These are phyloP conservation scores for Cremastinae sp. DNA, from an alignment of 2,888 invertebrate species.

Conservation along the genomic window DNA sequence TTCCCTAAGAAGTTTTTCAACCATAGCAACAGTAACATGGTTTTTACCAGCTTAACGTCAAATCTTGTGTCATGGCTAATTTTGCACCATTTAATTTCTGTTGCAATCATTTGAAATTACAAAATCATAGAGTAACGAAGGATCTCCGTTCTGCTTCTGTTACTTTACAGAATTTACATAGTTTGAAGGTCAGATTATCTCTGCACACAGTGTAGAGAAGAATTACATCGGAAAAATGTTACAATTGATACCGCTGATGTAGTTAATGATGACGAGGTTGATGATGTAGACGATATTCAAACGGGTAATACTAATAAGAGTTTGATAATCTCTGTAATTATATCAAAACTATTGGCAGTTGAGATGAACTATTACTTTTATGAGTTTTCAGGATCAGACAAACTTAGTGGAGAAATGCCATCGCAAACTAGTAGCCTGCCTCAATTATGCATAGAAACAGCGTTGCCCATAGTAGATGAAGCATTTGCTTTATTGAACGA, in stretches of 20 bases:
- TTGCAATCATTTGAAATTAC: conserved; percentile 21
- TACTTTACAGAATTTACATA: conserved; percentile 19
- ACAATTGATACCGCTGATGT: conserved; percentile 24
- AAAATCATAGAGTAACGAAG: conserved; percentile 22
- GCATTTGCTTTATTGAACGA: conserved; percentile 44
- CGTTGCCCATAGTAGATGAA: conserved; percentile 38
- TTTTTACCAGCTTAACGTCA: conserved; percentile 13
- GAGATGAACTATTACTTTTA: conserved; percentile 10
- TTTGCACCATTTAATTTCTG: conserved; percentile 28
- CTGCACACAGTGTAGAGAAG: conserved; percentile 32
- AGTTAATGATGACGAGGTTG: conserved; percentile 15
- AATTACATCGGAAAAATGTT: conserved; percentile 9
- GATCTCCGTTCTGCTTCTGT: conserved; percentile 30
- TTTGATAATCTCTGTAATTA: conserved; percentile 5
- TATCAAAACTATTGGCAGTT: conserved; percentile 1
- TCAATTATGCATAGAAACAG: conserved; percentile 35
- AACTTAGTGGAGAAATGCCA: conserved; percentile 23
- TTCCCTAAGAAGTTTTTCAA: too few relatives aligned
- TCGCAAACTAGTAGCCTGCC: conserved; percentile 39
- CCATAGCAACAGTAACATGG: too few relatives aligned
- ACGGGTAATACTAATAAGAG: not conserved
- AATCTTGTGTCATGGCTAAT: conserved; percentile 16
- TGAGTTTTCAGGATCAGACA: conserved; percentile 20
- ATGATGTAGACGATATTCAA: conserved; percentile 17
- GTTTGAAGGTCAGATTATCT: conserved; percentile 17